Evolutionary conservation across 2,888 invertebrate genomes (phyloP).

Genomic region (Phyto melanocephala): DNA sequence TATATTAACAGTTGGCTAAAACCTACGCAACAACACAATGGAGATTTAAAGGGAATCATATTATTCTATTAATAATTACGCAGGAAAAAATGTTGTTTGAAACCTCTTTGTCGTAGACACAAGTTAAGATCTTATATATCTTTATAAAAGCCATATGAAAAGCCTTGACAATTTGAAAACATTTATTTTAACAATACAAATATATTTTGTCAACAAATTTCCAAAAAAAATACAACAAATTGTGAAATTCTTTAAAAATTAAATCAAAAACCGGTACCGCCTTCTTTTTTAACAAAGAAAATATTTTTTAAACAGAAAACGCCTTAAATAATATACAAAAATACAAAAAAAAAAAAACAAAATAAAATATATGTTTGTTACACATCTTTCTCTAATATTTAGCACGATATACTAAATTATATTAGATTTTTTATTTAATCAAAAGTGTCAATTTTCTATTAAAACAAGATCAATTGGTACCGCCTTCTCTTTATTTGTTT

Average conservation of each 20-base stretch:
- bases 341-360: neutral
- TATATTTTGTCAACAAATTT: conserved; percentile 58
- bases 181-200: conserved; percentile 43
- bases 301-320: conserved; percentile 56
- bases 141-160: neutral
- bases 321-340: conserved; percentile 38
- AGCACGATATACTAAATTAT: conserved; percentile 38
- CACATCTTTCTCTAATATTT: neutral
- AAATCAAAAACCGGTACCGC: conserved; percentile 58
- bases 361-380: no score
- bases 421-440: conserved; percentile 35
- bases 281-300: conserved; percentile 27
- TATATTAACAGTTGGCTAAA: no score
- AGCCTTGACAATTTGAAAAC: conserved; percentile 35
- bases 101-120: no score
- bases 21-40: no score
- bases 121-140: no score
- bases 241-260: conserved; percentile 11
- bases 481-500: conserved; percentile 39
- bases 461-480: conserved; percentile 53
- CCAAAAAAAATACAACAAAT: conserved; percentile 43
- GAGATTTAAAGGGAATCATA: no score
- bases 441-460: conserved; percentile 47
- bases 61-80: no score
- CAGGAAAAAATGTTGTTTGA: no score